A percentile compares a stretch with the other conserved stretches of the same genome.
phyloP scores from a whole-genome alignment of 2,113 vertebrate species.

The Lanius ludovicianus region DNA sequence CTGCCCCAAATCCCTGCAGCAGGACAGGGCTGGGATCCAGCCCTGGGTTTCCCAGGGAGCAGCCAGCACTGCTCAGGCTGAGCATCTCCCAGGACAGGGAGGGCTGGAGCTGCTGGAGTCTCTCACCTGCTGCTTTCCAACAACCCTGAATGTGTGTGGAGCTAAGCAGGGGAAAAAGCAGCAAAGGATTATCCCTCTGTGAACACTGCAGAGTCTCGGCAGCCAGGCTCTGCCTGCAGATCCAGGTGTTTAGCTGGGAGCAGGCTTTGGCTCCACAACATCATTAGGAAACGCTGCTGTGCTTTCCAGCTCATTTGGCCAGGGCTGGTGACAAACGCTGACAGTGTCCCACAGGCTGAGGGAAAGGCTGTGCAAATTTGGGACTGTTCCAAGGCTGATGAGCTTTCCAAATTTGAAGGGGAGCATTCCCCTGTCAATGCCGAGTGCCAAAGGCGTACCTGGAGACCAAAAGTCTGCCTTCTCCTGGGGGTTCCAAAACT shows the following conservation, averaged over 20 bases:
- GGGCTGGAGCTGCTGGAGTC: not conserved
- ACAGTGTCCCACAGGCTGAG: constrained; percentile 7
- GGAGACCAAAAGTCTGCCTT: not conserved
- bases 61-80: fast-evolving
- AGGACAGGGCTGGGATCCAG: not conserved
- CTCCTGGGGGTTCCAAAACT: not conserved
- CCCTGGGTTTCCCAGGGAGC: fast-evolving
- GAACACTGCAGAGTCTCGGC: not conserved
- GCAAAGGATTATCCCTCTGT: not conserved
- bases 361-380: not conserved
- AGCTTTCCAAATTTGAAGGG: not conserved
- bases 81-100: not conserved
- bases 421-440: not conserved
- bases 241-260: constrained; percentile 18
- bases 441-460: not conserved
- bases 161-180: not conserved
- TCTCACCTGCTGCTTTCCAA: not conserved
- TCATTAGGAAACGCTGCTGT: not conserved
- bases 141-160: not conserved
- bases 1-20: too few relatives aligned
- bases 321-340: constrained; percentile 13
- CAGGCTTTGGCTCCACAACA: not conserved
- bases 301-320: constrained; percentile 61
- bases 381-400: constrained; percentile 33
- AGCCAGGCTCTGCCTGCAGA: not conserved